phyloP scores from a whole-genome alignment of 2,113 vertebrate genomes.

The Andinoacara biseriatus region DNA sequence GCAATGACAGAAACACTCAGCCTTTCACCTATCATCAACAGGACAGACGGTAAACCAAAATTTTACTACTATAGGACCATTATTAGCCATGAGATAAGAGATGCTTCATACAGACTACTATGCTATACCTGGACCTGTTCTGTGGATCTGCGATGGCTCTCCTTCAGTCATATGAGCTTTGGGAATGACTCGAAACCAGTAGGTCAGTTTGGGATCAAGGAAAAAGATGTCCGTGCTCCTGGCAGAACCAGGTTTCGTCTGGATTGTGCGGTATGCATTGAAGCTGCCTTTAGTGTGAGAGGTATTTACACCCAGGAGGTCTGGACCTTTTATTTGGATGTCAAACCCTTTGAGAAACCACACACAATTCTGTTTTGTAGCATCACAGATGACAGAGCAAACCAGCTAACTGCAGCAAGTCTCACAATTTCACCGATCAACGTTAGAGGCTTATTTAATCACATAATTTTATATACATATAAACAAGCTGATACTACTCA shows the following conservation, averaged over 20 bases:
- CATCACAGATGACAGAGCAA: not conserved
- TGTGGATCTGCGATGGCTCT: constrained; percentile 33
- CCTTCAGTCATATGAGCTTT: constrained; percentile 59
- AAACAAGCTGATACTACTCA: not conserved
- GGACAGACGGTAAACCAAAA: not conserved
- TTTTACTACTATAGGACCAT: not conserved
- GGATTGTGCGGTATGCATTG: constrained; percentile 47
- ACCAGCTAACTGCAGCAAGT: not conserved
- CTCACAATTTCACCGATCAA: not conserved
- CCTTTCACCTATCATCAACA: constrained; percentile 43
- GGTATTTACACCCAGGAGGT: not conserved
- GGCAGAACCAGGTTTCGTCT: constrained; percentile 37
- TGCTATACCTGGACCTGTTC: constrained; percentile 64
- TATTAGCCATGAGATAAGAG: not conserved
- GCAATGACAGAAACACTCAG: constrained; percentile 71
- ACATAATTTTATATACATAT: not conserved
- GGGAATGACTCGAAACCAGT: constrained; percentile 73
- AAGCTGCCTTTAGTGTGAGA: not conserved
- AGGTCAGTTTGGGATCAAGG: constrained; percentile 67
- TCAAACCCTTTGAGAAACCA: constrained; percentile 67
- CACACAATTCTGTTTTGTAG: not conserved
- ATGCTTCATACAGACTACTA: not conserved
- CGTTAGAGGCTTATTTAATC: not conserved
- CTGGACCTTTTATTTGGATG: constrained; percentile 76
- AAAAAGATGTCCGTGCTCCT: constrained; percentile 54